Base-by-base conservation (phyloP, 1,140 invertebrate genomes). In the Drosophila mayri region DNA sequence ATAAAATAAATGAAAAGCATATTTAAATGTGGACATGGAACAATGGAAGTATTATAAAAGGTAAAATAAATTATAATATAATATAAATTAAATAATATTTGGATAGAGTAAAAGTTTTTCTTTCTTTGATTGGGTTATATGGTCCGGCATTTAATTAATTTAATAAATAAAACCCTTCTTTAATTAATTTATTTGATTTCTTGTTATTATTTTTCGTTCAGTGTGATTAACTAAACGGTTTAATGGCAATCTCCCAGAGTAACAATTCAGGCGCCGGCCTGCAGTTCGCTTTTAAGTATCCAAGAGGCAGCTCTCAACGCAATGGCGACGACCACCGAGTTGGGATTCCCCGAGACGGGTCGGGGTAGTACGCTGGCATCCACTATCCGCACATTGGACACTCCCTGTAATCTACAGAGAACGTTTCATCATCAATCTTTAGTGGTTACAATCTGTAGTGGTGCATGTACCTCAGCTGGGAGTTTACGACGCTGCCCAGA, bases 351-450 rank as follows among this genome's bases (percentile, higher is more conserved):
- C 0, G 95, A 95, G 35, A 96, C 92, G 0, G 95, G 95, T 0
- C 94, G 93, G 1, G 96, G 96, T 37, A 97, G 77, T 11, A 96
- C 93, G 80, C 96, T 97, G 12, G 95, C 95, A 79, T 97, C 96
- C 38, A 95, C 94, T 65, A 97, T 93, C 37, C 96, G 93, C 4
- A 97, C 77, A 37, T 94, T 94, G 4, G 93, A 85, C 0, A 96
- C 91, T 0, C 94, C 94, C 76, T 93, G 94, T 0, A 97, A 95
- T 73, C 96, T 96, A 55, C 10, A 71, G 30, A 12, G 55, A n/a
- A n/a, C 11, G 43, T 32, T 50, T 43, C 14, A 40, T 37, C 28
- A 20, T 20, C 11, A 43, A 11, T 38, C 9, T 47, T 14, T 5
- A n/a, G 9, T 54, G 1, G 35, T 14, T 22, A 37, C 20, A 11